Conservation (phyloP, 1,140 invertebrate species). For the Bursaphelenchus mucronatus region DNA sequence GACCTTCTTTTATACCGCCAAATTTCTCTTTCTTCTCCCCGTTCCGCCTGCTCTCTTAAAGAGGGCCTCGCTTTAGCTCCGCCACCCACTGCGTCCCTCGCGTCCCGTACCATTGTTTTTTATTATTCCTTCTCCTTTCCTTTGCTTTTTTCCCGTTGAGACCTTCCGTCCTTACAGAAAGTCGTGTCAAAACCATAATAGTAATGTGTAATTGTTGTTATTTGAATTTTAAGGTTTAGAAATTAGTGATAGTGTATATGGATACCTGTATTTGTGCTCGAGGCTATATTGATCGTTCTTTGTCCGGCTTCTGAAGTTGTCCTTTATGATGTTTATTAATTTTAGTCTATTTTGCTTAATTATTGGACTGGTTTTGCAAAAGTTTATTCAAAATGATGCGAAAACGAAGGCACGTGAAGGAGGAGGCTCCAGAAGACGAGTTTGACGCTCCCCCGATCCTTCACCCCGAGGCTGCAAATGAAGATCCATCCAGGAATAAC, state of each 20-base stretch:
- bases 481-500: not conserved
- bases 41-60: too few species aligned
- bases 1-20: too few species aligned
- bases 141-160: too few species aligned
- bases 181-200: not conserved
- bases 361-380: slow-evolving; percentile 7
- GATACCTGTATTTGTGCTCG: not conserved
- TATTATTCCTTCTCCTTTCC: too few species aligned
- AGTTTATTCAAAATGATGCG: slow-evolving; percentile 23
- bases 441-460: slow-evolving; percentile 20
- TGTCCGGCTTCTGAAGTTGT: not conserved
- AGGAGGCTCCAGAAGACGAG: slow-evolving; percentile 17
- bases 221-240: not conserved
- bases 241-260: too few species aligned
- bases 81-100: too few species aligned
- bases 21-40: too few species aligned
- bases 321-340: not conserved
- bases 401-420: not conserved
- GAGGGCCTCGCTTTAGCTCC: too few species aligned
- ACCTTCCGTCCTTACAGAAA: too few species aligned
- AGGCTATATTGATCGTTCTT: not conserved
- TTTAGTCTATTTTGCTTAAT: not conserved
- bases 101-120: too few species aligned
- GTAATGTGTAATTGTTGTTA: not conserved
- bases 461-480: slow-evolving; percentile 13